Evolutionary conservation across 2,888 invertebrate genomes (phyloP).

Genomic region (Xylota sylvarum): DNA sequence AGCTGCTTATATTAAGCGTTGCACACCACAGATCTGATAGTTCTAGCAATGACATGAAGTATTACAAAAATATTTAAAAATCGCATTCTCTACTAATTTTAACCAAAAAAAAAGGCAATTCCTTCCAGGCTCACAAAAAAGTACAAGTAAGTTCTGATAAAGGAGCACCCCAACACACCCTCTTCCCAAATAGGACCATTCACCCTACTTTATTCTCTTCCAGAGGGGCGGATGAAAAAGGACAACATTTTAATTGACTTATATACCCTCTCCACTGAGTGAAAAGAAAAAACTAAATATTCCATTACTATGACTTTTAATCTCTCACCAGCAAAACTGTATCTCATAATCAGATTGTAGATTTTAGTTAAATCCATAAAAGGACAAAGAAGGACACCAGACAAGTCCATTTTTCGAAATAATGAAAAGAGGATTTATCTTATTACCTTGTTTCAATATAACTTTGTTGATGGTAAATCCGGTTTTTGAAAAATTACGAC

Average conservation of each 20-base stretch:
- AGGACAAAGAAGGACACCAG: constrained; percentile 2
- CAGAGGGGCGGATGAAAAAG: neutral
- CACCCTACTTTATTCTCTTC: neutral
- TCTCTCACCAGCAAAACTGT: neutral
- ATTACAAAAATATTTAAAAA: too few species aligned
- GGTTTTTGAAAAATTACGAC: neutral
- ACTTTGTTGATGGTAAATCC: constrained; percentile 9
- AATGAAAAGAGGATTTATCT: constrained; percentile 28
- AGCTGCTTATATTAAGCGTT: too few species aligned
- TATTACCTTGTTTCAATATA: constrained; percentile 1
- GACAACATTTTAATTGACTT: constrained; percentile 8
- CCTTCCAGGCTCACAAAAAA: too few species aligned
- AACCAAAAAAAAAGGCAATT: too few species aligned
- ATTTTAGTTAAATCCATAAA: constrained; percentile 27
- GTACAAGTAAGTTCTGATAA: too few species aligned
- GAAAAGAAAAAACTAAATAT: neutral
- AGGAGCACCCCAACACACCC: too few species aligned
- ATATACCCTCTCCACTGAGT: neutral
- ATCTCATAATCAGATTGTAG: constrained; percentile 32
- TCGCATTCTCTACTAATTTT: too few species aligned
- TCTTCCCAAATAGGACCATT: neutral
- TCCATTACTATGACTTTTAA: constrained; percentile 10
- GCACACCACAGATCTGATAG: too few species aligned
- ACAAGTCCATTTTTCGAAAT: constrained; percentile 10
- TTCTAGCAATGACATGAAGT: too few species aligned